Evolutionary conservation across 1,140 invertebrate genomes (phyloP), one percentile per base, ranked within the genome.

Genomic region (Drosophila neocordata): DNA sequence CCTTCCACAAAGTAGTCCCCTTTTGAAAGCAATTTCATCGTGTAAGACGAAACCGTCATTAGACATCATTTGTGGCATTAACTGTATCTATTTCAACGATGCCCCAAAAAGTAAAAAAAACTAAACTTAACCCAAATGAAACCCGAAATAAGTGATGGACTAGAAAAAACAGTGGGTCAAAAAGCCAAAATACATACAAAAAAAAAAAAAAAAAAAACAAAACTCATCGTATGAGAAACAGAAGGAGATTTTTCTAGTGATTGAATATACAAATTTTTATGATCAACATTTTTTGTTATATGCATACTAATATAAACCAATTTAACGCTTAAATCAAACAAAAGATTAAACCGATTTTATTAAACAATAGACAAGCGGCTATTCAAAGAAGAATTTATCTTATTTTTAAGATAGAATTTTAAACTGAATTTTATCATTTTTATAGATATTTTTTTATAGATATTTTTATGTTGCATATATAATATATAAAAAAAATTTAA

Each of bases 11-110:
- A 31, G 27, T 31, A 31, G 27, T 31, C 20, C 62, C 51, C 57
- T 64, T 63, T 38, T 15, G 15, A 53, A 57, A 63, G 53, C 51
- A 41, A 74, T 64, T 69, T 80, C 73, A 66, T 68, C 77, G 79
- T 70, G 81, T 74, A 72, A 85, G 81, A 71, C 73, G 77, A 81
- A 87, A 82, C 81, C 81, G 74, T 85, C 81, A 85, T 85, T 85
- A 85, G 81, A 72, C 82, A 75, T 85, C 74, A 85, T 85, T 85
- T 85, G 78, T 65, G 78, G 74, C 65, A 85, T 85, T 85, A 85
- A 87, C 81, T 87, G 82, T 85, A 85, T 85, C 81, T 87, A 62
- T 81, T 78, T 75, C 67, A 65, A 60, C 53, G 52, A 55, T 65
- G 35, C 48, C 61, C 35, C 35, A 59, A 18, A n/a, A 65, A 24